Percentiles rank a stretch among this genome's conserved stretches.
These are phyloP conservation scores for Lytechinus pictus DNA, from an alignment of 35 echinoderm and acorn worm genomes.

Conservation along the genomic window DNA sequence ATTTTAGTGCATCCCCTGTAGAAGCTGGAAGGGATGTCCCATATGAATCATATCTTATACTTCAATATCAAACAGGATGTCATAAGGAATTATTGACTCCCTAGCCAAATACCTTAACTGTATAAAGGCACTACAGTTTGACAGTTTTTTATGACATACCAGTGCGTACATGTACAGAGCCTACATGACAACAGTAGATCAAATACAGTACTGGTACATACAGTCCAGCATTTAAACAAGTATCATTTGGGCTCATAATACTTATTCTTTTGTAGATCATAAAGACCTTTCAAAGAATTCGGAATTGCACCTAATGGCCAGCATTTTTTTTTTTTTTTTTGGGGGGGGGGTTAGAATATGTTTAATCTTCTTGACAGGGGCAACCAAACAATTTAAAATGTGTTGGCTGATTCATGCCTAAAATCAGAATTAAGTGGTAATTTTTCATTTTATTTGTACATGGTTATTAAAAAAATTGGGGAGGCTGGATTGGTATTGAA, in stretches of 20 bases:
- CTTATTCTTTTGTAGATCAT: too few species aligned
- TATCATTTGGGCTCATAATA: neutral
- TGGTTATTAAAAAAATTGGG: too few species aligned
- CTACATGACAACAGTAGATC: neutral
- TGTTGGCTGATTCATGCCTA: too few species aligned
- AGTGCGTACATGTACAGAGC: neutral
- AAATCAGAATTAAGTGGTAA: too few species aligned
- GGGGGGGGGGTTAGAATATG: too few species aligned
- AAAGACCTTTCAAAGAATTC: neutral
- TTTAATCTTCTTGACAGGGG: too few species aligned
- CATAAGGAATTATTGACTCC: neutral
- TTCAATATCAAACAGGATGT: conserved; percentile 4
- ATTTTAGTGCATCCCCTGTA: neutral
- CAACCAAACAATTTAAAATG: too few species aligned
- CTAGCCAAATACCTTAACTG: neutral
- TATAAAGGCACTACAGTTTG: neutral
- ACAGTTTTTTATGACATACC: neutral
- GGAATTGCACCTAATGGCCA: neutral
- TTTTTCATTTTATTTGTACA: too few species aligned
- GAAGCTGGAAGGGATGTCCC: neutral
- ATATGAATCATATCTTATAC: neutral
- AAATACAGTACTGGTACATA: too few species aligned
- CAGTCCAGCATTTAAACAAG: too few species aligned
- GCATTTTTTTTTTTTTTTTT: too few species aligned
- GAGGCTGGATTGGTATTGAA: too few species aligned